phyloP scores from a whole-genome alignment of 2,797 vertebrate genomes.

The Limosa lapponica region DNA sequence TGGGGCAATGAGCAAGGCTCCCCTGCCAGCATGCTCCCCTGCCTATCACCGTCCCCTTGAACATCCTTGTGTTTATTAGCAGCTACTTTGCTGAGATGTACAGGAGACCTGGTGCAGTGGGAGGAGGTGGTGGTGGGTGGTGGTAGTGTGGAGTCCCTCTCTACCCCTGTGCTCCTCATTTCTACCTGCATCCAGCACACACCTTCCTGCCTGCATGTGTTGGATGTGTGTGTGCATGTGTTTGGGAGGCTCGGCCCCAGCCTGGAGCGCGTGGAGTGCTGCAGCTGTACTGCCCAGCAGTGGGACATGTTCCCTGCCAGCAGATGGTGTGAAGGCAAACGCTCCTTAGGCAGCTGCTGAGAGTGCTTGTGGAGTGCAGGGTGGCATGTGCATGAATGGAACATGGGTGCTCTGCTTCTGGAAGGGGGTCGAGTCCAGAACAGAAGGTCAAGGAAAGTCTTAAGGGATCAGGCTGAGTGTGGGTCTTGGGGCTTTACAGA shows the following conservation, averaged over 20 bases:
- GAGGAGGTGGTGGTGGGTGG: background rate
- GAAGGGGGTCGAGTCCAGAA: background rate
- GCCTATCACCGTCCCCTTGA: background rate
- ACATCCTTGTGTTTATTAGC: background rate
- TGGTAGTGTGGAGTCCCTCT: background rate
- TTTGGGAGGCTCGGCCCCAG: background rate
- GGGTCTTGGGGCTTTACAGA: background rate
- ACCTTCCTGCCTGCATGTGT: background rate
- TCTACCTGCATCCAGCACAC: background rate
- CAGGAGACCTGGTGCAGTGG: background rate
- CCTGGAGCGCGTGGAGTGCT: background rate
- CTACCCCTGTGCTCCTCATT: background rate
- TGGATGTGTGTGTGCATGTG: no score
- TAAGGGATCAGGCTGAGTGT: background rate
- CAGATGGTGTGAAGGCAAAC: background rate
- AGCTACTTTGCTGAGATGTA: background rate
- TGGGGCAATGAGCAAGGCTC: background rate
- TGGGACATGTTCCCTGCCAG: background rate
- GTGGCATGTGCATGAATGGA: rapidly evolving
- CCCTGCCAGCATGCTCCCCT: background rate
- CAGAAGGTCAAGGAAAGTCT: background rate
- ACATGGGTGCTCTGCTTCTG: background rate
- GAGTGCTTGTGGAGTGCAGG: background rate
- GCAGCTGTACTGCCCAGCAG: rapidly evolving
- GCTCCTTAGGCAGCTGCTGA: background rate